Base-by-base conservation (phyloP, 2,797 vertebrate species). In the Sebastes variabilis region DNA sequence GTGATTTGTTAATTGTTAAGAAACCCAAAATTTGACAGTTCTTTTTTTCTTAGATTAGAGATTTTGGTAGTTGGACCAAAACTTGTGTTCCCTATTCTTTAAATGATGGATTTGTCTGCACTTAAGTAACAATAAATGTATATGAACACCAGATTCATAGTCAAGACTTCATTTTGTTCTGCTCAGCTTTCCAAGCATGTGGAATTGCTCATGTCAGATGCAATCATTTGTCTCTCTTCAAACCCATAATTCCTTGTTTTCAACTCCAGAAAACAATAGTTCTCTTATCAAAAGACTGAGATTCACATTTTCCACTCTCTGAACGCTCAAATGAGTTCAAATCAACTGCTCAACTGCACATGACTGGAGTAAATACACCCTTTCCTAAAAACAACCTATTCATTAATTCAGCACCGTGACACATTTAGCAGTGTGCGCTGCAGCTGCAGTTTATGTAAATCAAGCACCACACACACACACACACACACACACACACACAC, bases 401-500 rank as follows among this genome's bases (percentile, higher is more conserved):
- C 75, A 85, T 84, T 77, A 69, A 82, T 77, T 75, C 66, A 38
- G 61, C 49, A 10, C 7, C 4, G 10, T 59, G 59, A 66, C 71
- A 64, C 78, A 59, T 80, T 61, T 9, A 25, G 64, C 30, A 2
- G 46, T 16, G 29, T 29, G 25, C 27, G 1, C 65, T 56, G 77
- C 72, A 79, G 79, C 78, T 75, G 71, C 62, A 27, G 20, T 73
- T 80, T 70, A 66, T 77, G 80, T 22, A 83, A 82, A 86, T 82
- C 2, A 56, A 58, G 46, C 30, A 2, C 36, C 38, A 8, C 32
- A 16, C 60, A 8, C 32, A 87, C 98, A 94, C 89, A 99, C 98
- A 99, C 60, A 8, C 32, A 87, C 98, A 94, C 89, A 99, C 98
- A 99, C 60, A 8, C 32, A 87, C 98, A 94, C 89, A 99, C 98